Evolutionary conservation across 2,888 invertebrate genomes (phyloP).

Genomic region (Vesta saturnalis): DNA sequence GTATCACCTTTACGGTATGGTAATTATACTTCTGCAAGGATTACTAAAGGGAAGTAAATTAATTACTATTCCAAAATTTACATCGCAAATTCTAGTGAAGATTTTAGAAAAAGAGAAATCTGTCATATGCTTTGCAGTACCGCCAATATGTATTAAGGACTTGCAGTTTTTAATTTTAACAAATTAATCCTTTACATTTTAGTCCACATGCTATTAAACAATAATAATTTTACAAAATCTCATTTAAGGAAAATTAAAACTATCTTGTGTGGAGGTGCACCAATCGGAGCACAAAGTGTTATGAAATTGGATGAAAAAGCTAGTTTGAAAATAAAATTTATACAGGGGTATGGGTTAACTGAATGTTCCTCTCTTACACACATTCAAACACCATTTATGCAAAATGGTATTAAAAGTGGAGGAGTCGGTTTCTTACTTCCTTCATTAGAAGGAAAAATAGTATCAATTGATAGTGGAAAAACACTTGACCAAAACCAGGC

Average conservation of each 20-base stretch:
- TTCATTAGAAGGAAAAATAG: constrained; percentile 72
- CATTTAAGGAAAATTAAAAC: constrained; percentile 59
- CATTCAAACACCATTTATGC: constrained; percentile 23
- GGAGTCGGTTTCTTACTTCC: constrained; percentile 63
- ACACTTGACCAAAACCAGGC: constrained; percentile 56
- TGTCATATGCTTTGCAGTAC: too few relatives aligned
- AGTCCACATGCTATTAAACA: constrained; percentile 47
- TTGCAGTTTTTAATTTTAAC: background rate
- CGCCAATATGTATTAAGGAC: constrained; percentile 63
- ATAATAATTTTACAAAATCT: constrained; percentile 59
- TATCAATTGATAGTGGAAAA: constrained; percentile 60
- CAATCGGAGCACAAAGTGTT: constrained; percentile 55
- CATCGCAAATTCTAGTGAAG: constrained; percentile 41
- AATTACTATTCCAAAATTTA: constrained; percentile 59
- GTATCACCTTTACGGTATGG: constrained; percentile 66
- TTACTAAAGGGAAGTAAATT: constrained; percentile 60
- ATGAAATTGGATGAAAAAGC: constrained; percentile 51
- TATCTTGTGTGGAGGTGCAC: constrained; percentile 66
- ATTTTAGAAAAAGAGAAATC: constrained; percentile 43
- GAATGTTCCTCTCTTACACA: constrained; percentile 64
- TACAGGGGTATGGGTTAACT: constrained; percentile 67
- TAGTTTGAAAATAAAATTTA: constrained; percentile 41
- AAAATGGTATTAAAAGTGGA: constrained; percentile 28
- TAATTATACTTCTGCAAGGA: constrained; percentile 59
- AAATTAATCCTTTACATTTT: background rate